These are phyloP conservation scores for Nibea coibor DNA, from an alignment of 2,113 vertebrate genomes.

Conservation along the genomic window DNA sequence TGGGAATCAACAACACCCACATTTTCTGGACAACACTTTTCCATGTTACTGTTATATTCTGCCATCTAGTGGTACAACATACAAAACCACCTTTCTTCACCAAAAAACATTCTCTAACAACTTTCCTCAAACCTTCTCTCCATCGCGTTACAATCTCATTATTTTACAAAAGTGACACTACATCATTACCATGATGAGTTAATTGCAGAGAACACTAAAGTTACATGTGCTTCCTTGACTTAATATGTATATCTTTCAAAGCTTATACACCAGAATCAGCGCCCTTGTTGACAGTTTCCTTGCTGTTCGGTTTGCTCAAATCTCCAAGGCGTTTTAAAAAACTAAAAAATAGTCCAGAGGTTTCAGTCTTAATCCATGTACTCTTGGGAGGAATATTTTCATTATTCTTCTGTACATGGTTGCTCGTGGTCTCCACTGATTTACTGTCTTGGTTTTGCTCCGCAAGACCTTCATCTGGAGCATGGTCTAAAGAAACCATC, in stretches of 20 bases:
- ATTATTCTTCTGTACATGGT: slow-evolving; percentile 22
- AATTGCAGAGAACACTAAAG: background rate
- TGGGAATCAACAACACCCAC: slow-evolving; percentile 4
- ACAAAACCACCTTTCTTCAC: background rate
- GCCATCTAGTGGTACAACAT: slow-evolving; percentile 72
- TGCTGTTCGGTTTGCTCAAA: slow-evolving; percentile 64
- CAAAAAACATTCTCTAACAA: background rate
- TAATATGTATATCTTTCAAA: slow-evolving; percentile 8
- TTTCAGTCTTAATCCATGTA: slow-evolving; percentile 65
- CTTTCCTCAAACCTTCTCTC: background rate
- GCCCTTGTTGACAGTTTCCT: slow-evolving; percentile 58
- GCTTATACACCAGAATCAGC: slow-evolving; percentile 52
- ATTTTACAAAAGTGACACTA: background rate
- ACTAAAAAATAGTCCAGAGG: slow-evolving; percentile 65
- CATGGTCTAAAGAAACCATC: background rate
- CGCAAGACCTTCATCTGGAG: background rate
- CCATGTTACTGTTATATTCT: slow-evolving; percentile 31
- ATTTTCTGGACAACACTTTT: background rate
- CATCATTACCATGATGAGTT: background rate
- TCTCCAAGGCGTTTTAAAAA: slow-evolving; percentile 82
- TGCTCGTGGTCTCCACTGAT: slow-evolving; percentile 22
- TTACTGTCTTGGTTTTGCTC: slow-evolving; percentile 18
- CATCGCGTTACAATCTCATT: background rate
- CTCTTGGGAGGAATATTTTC: slow-evolving; percentile 46
- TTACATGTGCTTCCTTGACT: slow-evolving; percentile 3